Percentiles rank a stretch among this genome's conserved stretches.
These are phyloP conservation scores for Manduca sexta DNA, from an alignment of 1,140 invertebrate genomes.

Conservation along the genomic window DNA sequence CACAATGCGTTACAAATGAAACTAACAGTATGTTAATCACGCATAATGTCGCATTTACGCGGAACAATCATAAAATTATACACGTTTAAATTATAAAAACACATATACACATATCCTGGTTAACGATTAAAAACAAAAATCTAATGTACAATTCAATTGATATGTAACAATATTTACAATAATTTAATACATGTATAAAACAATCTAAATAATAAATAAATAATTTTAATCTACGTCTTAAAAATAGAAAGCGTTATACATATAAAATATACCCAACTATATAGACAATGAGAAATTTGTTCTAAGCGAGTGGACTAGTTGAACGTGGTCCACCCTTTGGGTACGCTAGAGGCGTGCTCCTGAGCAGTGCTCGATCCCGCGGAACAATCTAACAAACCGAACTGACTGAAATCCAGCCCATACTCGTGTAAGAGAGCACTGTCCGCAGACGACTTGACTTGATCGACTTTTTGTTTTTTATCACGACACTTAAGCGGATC, in stretches of 20 bases:
- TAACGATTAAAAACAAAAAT: slow-evolving; percentile 24
- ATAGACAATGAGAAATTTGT: slow-evolving; percentile 12
- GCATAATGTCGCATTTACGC: neutral
- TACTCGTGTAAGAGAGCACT: slow-evolving; percentile 74
- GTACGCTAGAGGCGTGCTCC: slow-evolving; percentile 34
- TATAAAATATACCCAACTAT: slow-evolving; percentile 14
- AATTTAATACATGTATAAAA: slow-evolving; percentile 26
- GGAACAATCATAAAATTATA: neutral
- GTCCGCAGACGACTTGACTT: slow-evolving; percentile 53
- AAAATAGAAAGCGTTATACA: slow-evolving; percentile 15
- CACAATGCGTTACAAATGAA: slow-evolving; percentile 17
- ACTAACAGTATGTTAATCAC: slow-evolving; percentile 6
- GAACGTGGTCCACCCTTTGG: slow-evolving; percentile 62
- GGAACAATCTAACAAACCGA: slow-evolving; percentile 44
- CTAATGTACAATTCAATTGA: slow-evolving; percentile 46
- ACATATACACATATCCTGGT: slow-evolving; percentile 27
- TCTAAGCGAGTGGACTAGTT: slow-evolving; percentile 27
- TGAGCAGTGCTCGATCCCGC: slow-evolving; percentile 32
- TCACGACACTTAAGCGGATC: slow-evolving; percentile 59
- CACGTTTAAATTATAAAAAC: slow-evolving; percentile 7
- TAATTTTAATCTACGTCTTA: slow-evolving; percentile 6
- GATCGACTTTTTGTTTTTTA: slow-evolving; percentile 44
- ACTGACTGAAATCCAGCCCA: slow-evolving; percentile 73
- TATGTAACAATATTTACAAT: slow-evolving; percentile 61
- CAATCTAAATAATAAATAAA: slow-evolving; percentile 23